These are phyloP conservation scores for Pseudomyrmex gracilis DNA, from an alignment of 1,140 invertebrate species.

Conservation along the genomic window DNA sequence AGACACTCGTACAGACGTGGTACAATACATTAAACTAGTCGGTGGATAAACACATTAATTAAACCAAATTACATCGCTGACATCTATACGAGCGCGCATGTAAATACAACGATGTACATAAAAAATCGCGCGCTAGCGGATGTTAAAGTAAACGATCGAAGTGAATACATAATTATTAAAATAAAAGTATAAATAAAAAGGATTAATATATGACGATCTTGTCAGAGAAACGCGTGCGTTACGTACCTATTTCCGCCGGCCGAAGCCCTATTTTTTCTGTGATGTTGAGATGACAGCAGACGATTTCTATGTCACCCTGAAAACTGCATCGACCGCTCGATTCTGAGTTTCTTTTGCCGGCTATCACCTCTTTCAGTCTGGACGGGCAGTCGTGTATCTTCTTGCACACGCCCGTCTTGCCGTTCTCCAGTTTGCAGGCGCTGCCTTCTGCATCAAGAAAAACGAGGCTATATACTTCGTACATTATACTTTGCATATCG, in stretches of 20 bases:
- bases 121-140: neutral
- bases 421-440: constrained; percentile 72
- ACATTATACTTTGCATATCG: neutral
- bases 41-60: too few relatives aligned
- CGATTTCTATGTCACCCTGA: constrained; percentile 74
- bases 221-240: neutral
- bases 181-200: too few relatives aligned
- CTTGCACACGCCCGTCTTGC: constrained; percentile 74
- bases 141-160: neutral
- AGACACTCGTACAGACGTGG: neutral
- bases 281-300: constrained; percentile 77
- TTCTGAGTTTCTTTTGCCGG: constrained; percentile 67
- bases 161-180: neutral
- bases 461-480: neutral
- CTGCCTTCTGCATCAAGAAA: constrained; percentile 74
- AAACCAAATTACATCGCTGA: too few relatives aligned
- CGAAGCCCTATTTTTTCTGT: constrained; percentile 12
- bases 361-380: constrained; percentile 71
- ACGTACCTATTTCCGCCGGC: constrained; percentile 57
- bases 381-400: constrained; percentile 76
- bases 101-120: too few relatives aligned
- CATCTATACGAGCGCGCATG: too few relatives aligned
- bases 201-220: too few relatives aligned
- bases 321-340: constrained; percentile 78
- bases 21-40: constrained; percentile 1